These are phyloP conservation scores for Lamellibrachia luymesi DNA, from an alignment of 1,140 invertebrate genomes.

Conservation along the genomic window DNA sequence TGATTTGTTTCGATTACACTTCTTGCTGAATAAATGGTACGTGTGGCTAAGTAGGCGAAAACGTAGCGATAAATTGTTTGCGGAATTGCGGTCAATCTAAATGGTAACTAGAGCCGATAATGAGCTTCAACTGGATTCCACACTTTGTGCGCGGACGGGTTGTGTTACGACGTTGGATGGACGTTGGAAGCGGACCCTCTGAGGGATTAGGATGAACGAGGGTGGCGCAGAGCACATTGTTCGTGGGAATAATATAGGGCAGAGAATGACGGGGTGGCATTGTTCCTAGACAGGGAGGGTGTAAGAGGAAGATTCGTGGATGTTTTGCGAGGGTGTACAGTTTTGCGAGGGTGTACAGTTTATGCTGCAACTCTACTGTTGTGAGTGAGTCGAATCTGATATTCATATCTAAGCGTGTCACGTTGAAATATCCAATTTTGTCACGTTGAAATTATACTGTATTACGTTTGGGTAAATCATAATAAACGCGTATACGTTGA, in stretches of 20 bases:
- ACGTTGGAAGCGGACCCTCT: background rate
- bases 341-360: background rate
- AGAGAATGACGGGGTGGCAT: background rate
- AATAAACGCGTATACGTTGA: background rate
- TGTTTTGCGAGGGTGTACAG: background rate
- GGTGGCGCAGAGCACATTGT: background rate
- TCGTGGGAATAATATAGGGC: background rate
- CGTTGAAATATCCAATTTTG: background rate
- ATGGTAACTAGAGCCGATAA: background rate
- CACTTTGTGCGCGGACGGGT: background rate
- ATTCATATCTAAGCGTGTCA: background rate
- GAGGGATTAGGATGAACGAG: background rate
- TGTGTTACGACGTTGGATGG: background rate
- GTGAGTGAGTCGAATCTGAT: background rate
- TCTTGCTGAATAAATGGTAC: background rate
- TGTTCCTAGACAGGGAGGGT: background rate
- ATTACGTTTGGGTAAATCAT: background rate
- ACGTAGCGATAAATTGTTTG: background rate
- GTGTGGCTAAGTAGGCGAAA: background rate
- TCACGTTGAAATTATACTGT: background rate
- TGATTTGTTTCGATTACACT: background rate
- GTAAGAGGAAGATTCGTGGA: background rate
- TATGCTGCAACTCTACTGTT: background rate
- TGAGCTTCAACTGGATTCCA: constrained; percentile 1
- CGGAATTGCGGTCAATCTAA: background rate